A percentile compares a stretch with the other conserved stretches of the same genome.
Evolutionary conservation across 2,888 invertebrate genomes (phyloP).

Genomic region (Drosophila neoperkinsi): DNA sequence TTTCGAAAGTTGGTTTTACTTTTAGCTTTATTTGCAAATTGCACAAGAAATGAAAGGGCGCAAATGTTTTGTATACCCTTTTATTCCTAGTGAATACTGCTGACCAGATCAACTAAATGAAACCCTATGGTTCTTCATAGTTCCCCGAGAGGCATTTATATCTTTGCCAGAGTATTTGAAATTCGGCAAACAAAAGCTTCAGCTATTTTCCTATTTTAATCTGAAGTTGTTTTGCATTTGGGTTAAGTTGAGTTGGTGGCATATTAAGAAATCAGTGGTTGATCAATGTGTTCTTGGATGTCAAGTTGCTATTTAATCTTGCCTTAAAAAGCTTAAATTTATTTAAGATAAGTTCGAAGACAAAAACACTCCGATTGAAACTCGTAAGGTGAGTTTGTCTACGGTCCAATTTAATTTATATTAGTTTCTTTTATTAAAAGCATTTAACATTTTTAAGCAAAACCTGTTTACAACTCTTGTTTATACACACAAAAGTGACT

Average conservation of each 20-base stretch:
- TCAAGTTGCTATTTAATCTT: slow-evolving; percentile 7
- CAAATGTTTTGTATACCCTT: neutral
- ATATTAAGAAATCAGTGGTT: slow-evolving; percentile 27
- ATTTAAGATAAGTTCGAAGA: slow-evolving; percentile 12
- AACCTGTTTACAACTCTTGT: slow-evolving; percentile 34
- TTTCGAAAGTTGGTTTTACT: slow-evolving; percentile 32
- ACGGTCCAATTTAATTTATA: neutral
- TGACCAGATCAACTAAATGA: neutral
- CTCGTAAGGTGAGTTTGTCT: slow-evolving; percentile 29
- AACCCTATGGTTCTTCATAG: neutral
- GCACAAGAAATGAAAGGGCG: slow-evolving; percentile 48
- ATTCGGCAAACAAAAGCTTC: neutral
- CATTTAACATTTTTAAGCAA: slow-evolving; percentile 11
- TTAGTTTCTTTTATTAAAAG: slow-evolving; percentile 23
- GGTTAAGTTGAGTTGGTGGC: slow-evolving; percentile 20
- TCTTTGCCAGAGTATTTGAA: slow-evolving; percentile 7
- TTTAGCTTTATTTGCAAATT: slow-evolving; percentile 14
- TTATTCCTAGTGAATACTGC: neutral
- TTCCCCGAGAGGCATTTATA: neutral
- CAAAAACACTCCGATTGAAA: slow-evolving; percentile 12
- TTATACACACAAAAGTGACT: neutral
- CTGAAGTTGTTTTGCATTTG: slow-evolving; percentile 14
- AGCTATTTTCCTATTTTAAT: neutral
- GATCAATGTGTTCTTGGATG: slow-evolving; percentile 21
- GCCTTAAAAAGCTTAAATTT: slow-evolving; percentile 24